A percentile compares a stretch with the other conserved stretches of the same genome.
Evolutionary conservation across 2,888 invertebrate species (phyloP).

Genomic region (Dryomyza anilis): DNA sequence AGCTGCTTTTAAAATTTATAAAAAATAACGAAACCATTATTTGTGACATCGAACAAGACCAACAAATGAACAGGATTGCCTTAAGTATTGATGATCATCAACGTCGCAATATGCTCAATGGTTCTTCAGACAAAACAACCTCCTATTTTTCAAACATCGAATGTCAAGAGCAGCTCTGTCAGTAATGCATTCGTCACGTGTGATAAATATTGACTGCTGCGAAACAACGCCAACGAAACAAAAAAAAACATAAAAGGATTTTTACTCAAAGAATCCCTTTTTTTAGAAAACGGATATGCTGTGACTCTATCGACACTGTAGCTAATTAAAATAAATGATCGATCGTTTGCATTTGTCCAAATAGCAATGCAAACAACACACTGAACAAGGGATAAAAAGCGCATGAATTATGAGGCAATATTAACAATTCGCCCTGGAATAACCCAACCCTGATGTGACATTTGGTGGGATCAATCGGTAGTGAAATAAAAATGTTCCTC

Average conservation of each 20-base stretch:
- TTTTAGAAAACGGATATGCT: slow-evolving; percentile 5
- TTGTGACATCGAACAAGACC: neutral
- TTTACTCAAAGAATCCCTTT: neutral
- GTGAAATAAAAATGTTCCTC: neutral
- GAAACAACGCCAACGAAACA: slow-evolving; percentile 23
- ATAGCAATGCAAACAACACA: neutral
- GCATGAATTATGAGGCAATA: neutral
- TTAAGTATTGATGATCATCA: neutral
- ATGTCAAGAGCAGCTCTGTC: neutral
- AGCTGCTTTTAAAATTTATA: neutral
- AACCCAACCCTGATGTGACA: neutral
- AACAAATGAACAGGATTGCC: neutral
- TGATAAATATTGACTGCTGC: slow-evolving; percentile 29
- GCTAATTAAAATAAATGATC: slow-evolving; percentile 45
- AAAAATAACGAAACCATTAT: neutral
- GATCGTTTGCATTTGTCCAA: slow-evolving; percentile 34
- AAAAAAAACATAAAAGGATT: slow-evolving; percentile 23
- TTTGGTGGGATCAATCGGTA: neutral
- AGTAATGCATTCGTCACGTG: slow-evolving; percentile 37
- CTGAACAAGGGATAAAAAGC: neutral
- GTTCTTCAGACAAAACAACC: neutral
- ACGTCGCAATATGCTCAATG: neutral
- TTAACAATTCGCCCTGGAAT: neutral
- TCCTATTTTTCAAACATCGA: slow-evolving; percentile 4
- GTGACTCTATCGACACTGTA: slow-evolving; percentile 36